Base-by-base conservation (phyloP, 2,888 invertebrate genomes). In the Rhagium mordax region DNA sequence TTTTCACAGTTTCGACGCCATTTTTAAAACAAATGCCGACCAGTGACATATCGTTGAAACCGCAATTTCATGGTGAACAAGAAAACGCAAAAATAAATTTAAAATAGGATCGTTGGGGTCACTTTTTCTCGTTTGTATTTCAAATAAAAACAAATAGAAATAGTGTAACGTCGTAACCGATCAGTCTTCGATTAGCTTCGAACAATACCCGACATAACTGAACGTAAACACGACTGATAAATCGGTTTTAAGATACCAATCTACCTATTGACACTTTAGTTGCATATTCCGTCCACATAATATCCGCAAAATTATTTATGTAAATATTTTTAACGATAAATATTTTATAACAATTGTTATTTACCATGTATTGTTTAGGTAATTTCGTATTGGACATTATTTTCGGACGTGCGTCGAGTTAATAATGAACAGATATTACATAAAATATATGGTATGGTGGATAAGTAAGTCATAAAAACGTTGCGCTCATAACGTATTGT, bases 301-400 rank as follows among this genome's bases (percentile, higher is more conserved):
- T 67, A 57, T 67, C 67, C 67, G 67, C 67, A 67, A 67, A 67
- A 67, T 67, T 67, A 47, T 67, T 47, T 67, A 67, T 67, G 67
- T 55, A 67, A 67, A 67, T 67, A 33, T 33, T 57, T 57, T 57
- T 55, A 57, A 57, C 67, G 67, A 67, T 21, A 67, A 67, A 55
- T 67, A 67, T 67, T 57, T 67, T 67, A 65, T 55, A 67, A 57
- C 67, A 67, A 67, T 67, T 57, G 67, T 67, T 67, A 67, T 67
- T 67, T 67, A 47, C 67, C 67, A 67, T 33, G 67, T 57, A 67
- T 57, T 67, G 67, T 57, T 57, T 57, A 57, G 67, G 55, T 67
- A 67, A 57, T 67, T 67, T 67, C 57, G 21, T 57, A 21, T 57
- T 55, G 67, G 57, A 67, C 67, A 67, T 67, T 67, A 67, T 67